Evolutionary conservation across 2,888 invertebrate species (phyloP), one percentile per base, ranked within the genome.

Genomic region (Sminthurinus aureus): DNA sequence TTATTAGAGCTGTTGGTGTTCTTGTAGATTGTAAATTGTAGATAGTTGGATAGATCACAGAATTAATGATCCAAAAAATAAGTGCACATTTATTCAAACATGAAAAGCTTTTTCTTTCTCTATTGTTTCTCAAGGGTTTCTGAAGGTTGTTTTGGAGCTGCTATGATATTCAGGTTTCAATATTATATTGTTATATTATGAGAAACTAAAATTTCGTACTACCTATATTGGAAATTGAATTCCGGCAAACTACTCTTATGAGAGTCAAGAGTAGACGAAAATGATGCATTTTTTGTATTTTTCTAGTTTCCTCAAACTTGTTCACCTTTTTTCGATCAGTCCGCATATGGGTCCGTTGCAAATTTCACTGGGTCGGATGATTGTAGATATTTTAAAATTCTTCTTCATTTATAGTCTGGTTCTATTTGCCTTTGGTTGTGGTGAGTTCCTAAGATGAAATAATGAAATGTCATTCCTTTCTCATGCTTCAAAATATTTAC

Each of bases 101-200:
- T 38, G 6, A 38, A 38, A 38, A 38, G 38, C 38, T 38, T 38
- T 38, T 96, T 90, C 98, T 98, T 91, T 97, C 97, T 0, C 97
- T 98, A 90, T 92, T 98, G 6, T 38, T 38, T 38, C 6, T 38
- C 1, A 38, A 38, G 38, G 11, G 95, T 98, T 52, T 95, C 96
- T 9, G 97, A 97, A 90, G 97, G 96, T 58, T 91, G 98, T 79
- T 98, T 98, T 91, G 97, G 98, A 13, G 97, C 96, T 0, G 98
- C 98, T 80, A 98, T 98, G 91, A 94, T 98, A 85, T 97, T 96
- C 90, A 95, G 95, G 93, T 94, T 89, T n/a, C 50, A 52, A 50
- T 52, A 58, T 77, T 76, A 26, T 58, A 80, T 58, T 51, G 26
- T 26, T 24, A 22, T 71, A 18, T 73, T 73, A 24, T 58, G 9